Percentiles rank a stretch among this genome's conserved stretches.
Evolutionary conservation across 53 echinoderm and acorn worm species (phyloP).

Genomic region (Hippasteria phrygiana): DNA sequence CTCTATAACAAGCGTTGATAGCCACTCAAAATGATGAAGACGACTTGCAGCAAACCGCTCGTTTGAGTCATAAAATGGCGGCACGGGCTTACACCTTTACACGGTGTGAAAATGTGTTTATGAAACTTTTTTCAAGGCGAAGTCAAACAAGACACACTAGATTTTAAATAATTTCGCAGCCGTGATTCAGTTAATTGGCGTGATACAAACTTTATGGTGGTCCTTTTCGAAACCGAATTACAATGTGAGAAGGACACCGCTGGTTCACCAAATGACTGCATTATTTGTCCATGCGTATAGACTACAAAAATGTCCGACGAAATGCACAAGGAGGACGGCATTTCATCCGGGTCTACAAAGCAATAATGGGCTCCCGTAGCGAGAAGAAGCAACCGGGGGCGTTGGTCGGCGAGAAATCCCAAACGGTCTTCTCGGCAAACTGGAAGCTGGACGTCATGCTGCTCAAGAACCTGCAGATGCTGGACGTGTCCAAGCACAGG

Average conservation of each 20-base stretch:
- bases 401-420: conserved; percentile 96
- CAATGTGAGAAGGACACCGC: not conserved
- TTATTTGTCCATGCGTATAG: too few relatives aligned
- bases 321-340: not conserved
- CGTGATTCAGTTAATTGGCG: not conserved
- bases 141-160: not conserved
- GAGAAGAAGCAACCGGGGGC: conserved; percentile 75
- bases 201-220: not conserved
- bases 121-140: not conserved
- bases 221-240: not conserved
- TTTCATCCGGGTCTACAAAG: not conserved
- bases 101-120: not conserved
- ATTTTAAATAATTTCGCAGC: not conserved
- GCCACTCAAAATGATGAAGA: conserved; percentile 6
- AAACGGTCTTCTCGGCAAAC: conserved; percentile 92
- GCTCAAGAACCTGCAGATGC: conserved; percentile 76
- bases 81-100: not conserved
- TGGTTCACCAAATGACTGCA: not conserved
- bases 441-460: conserved; percentile 96
- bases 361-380: conserved; percentile 65
- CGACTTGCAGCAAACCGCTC: not conserved
- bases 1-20: conserved; percentile 13
- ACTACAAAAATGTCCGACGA: not conserved
- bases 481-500: conserved; percentile 83
- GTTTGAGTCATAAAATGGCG: not conserved